phyloP scores from a whole-genome alignment of 2,888 invertebrate genomes.

The Miltochrista miniata region DNA sequence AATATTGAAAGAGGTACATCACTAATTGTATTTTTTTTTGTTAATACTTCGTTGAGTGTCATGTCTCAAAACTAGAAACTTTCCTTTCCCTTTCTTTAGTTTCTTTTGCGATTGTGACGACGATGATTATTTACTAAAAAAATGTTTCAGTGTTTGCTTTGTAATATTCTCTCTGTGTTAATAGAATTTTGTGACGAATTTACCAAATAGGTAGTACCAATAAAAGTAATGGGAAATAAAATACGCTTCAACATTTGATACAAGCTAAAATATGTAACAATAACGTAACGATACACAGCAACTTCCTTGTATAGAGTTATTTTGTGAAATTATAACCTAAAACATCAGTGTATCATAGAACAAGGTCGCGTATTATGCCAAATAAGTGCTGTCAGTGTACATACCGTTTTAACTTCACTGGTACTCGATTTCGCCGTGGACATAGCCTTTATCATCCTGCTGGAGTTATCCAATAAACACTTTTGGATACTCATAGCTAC shows the following conservation, averaged over 20 bases:
- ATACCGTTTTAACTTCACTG: slow-evolving; percentile 75
- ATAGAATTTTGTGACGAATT: too few relatives aligned
- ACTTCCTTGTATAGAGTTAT: slow-evolving; percentile 10
- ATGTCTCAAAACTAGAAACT: too few relatives aligned
- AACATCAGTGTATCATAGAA: slow-evolving; percentile 24
- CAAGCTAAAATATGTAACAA: too few relatives aligned
- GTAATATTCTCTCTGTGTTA: too few relatives aligned
- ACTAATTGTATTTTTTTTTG: background rate
- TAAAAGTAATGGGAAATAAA: slow-evolving; percentile 4
- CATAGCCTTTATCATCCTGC: slow-evolving; percentile 81
- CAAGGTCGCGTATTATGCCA: slow-evolving; percentile 39
- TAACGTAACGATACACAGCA: slow-evolving; percentile 11
- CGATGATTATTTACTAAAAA: too few relatives aligned
- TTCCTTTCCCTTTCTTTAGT: too few relatives aligned
- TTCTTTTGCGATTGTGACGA: too few relatives aligned
- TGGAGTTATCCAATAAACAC: slow-evolving; percentile 81
- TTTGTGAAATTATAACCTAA: slow-evolving; percentile 38
- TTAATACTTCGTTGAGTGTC: too few relatives aligned
- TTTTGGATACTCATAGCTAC: slow-evolving; percentile 80
- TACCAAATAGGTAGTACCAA: too few relatives aligned
- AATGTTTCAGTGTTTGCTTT: too few relatives aligned
- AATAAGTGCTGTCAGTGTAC: slow-evolving; percentile 37
- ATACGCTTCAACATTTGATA: slow-evolving; percentile 5
- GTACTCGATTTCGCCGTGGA: slow-evolving; percentile 72
- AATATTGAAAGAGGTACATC: background rate